These are phyloP conservation scores for Montipora capricornis DNA, from an alignment of 64 coral and sea anemone genomes.

Conservation along the genomic window DNA sequence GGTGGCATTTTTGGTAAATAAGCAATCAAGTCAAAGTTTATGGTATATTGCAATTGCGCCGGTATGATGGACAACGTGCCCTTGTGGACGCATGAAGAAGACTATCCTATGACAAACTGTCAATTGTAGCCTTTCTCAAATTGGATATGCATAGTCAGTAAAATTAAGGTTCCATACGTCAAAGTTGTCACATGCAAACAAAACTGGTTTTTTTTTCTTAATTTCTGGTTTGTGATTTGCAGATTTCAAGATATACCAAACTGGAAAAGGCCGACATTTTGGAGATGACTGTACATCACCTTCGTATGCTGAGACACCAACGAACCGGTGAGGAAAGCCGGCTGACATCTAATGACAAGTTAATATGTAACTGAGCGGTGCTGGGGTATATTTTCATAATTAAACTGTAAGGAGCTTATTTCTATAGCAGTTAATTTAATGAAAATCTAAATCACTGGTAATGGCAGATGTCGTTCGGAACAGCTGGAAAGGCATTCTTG, in stretches of 20 bases:
- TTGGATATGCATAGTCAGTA: too few relatives aligned
- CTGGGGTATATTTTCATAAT: not conserved
- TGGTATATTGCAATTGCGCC: too few relatives aligned
- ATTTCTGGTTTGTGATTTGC: constrained; percentile 5
- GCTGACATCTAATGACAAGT: not conserved
- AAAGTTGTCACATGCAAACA: too few relatives aligned
- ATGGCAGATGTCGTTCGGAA: not conserved
- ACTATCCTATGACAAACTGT: too few relatives aligned
- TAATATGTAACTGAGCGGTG: constrained; percentile 4
- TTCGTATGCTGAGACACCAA: constrained; percentile 61
- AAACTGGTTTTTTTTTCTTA: not conserved
- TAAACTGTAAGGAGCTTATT: not conserved
- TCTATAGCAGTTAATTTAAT: not conserved
- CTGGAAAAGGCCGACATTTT: constrained; percentile 98
- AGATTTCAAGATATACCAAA: constrained; percentile 93
- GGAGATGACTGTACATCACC: constrained; percentile 92
- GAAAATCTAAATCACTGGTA: not conserved
- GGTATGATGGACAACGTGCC: too few relatives aligned
- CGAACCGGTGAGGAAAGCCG: constrained; percentile 35
- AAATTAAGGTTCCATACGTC: too few relatives aligned
- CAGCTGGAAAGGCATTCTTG: not conserved
- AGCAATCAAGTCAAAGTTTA: too few relatives aligned
- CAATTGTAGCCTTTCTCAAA: too few relatives aligned
- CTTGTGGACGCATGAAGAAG: too few relatives aligned
- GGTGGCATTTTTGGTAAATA: too few relatives aligned